Percentiles rank a stretch among this genome's conserved stretches.
Evolutionary conservation across 1,140 invertebrate genomes (phyloP).

Genomic region (Heterodera carotae): DNA sequence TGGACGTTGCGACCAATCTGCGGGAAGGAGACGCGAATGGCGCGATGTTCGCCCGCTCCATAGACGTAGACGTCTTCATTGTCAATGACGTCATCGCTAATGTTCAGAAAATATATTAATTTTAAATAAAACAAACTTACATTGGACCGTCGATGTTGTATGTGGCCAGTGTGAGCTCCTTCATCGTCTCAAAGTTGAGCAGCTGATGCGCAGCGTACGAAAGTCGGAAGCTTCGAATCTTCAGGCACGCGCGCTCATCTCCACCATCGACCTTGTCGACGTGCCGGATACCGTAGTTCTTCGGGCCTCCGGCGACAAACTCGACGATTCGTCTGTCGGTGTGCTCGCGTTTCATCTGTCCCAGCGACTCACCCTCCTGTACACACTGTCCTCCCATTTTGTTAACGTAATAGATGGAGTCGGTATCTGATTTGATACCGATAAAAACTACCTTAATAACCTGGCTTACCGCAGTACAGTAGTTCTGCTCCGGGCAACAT

Average conservation of each 20-base stretch:
- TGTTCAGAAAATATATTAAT: neutral
- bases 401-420: too few species aligned
- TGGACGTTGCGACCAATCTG: slow-evolving; percentile 1
- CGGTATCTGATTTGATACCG: too few species aligned
- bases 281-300: slow-evolving; percentile 8
- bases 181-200: slow-evolving; percentile 7
- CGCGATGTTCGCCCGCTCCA: neutral
- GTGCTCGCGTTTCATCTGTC: slow-evolving; percentile 11
- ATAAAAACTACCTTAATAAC: neutral
- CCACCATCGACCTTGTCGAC: neutral
- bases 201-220: slow-evolving; percentile 14
- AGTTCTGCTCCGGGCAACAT: neutral
- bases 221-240: neutral
- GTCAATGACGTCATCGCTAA: neutral
- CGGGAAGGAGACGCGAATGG: neutral
- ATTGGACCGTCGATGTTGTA: slow-evolving; percentile 13
- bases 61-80: neutral
- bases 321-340: neutral
- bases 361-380: slow-evolving; percentile 1
- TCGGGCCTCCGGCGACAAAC: too few species aligned
- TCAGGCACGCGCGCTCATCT: neutral
- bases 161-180: neutral
- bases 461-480: neutral
- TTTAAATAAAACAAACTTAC: neutral
- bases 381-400: too few species aligned